These are phyloP conservation scores for Astreopora myriophthalma DNA, from an alignment of 64 coral and sea anemone genomes.

Conservation along the genomic window DNA sequence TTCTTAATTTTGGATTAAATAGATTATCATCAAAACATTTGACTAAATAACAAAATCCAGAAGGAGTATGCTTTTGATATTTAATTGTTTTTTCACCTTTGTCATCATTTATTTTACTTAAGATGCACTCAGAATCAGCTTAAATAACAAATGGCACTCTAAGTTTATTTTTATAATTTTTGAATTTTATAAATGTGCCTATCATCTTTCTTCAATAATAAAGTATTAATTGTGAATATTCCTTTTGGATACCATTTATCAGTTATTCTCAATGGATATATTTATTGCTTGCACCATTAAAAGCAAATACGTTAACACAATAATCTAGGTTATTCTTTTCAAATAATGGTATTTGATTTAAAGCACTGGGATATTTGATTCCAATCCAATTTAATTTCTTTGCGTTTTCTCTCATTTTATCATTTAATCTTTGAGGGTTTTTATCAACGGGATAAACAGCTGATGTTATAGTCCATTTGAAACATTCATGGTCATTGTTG, in stretches of 20 bases:
- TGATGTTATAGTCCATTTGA: conserved; percentile 15
- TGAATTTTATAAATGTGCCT: neutral
- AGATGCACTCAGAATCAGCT: conserved; percentile 16
- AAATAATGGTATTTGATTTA: conserved; percentile 12
- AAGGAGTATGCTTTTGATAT: conserved; percentile 53
- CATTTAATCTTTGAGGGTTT: neutral
- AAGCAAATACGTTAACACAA: no score
- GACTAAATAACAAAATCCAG: neutral
- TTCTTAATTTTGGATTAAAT: neutral
- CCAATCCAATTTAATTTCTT: conserved; percentile 9
- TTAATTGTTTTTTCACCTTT: conserved; percentile 21
- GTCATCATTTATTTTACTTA: neutral
- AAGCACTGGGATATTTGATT: conserved; percentile 8
- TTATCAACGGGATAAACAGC: neutral
- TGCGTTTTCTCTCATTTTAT: neutral
- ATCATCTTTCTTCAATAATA: neutral
- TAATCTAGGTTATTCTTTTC: no score
- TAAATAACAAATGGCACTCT: conserved; percentile 32
- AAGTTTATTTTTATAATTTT: neutral
- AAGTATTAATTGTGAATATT: neutral
- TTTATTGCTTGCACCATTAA: no score
- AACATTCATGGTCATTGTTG: conserved; percentile 33
- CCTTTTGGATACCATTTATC: neutral
- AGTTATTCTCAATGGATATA: no score
- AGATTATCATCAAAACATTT: conserved; percentile 31